Evolutionary conservation across 2,888 invertebrate genomes (phyloP).

Genomic region (Morpho achilles): DNA sequence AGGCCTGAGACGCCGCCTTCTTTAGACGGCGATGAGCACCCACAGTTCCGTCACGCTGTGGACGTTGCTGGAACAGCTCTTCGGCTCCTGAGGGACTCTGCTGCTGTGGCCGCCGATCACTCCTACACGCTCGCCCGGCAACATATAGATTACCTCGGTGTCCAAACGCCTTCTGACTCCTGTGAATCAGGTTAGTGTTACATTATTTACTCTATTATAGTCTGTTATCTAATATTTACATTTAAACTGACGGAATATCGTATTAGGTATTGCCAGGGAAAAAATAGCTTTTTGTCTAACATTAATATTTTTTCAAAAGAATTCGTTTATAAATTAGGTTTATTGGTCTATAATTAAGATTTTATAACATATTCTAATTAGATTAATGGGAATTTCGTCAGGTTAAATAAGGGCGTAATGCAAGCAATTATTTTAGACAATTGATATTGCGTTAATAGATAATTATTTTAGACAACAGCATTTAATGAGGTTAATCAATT

Average conservation of each 20-base stretch:
- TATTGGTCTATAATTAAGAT: no score
- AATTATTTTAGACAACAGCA: no score
- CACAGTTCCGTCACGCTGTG: constrained; percentile 68
- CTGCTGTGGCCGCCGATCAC: constrained; percentile 81
- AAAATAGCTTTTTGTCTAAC: no score
- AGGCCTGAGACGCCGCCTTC: constrained; percentile 70
- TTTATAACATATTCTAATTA: no score
- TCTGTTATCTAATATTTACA: neutral
- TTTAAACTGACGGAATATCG: neutral
- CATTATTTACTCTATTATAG: constrained; percentile 5
- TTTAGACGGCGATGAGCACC: constrained; percentile 65
- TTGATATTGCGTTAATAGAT: no score
- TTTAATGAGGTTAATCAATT: no score
- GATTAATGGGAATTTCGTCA: no score
- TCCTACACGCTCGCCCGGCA: constrained; percentile 82
- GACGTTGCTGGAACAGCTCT: constrained; percentile 70
- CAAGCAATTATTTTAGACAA: no score
- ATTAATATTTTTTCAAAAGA: no score
- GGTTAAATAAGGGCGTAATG: no score
- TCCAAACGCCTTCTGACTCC: constrained; percentile 94
- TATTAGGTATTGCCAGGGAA: no score
- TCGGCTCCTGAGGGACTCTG: constrained; percentile 63
- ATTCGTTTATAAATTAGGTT: no score
- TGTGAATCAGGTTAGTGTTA: constrained; percentile 82
- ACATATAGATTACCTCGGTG: constrained; percentile 84